Evolutionary conservation across 2,797 vertebrate species (phyloP), one percentile per base, ranked within the genome.

Genomic region (Sebastes matsubarae): DNA sequence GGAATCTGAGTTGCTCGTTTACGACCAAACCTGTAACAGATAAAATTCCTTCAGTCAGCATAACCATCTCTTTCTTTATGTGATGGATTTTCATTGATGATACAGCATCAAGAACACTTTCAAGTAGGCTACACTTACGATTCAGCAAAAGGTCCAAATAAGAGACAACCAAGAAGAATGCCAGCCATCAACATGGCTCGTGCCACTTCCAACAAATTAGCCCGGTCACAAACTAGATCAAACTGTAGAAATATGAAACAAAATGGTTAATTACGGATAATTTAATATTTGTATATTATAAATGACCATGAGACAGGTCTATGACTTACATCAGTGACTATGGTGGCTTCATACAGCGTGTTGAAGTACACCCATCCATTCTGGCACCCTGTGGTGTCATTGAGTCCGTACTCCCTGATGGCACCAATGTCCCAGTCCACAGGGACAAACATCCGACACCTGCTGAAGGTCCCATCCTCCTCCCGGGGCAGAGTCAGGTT

Each of bases 91-190:
- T 46, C 1, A 68, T 29, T 10, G 12, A 67, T 38, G 14, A 10
- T 50, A 32, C 36, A 58, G 34, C 1, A 2, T 30, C 8, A 32
- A 52, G 1, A 58, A 42, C 3, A 24, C 8, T 67, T 22, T 71
- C 4, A 46, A 73, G 29, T 4, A 50, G 18, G 18, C 46, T 18
- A 63, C 12, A 85, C 92, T 90, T 80, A 93, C 90, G 90, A 93
- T 85, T 97, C 96, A 72, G 95, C 95, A 32, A 97, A 81, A 1
- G 96, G 95, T 58, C 97, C 96, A 10, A 97, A 97, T 50, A 96
- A 65, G n/a, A 96, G 54, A 6, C 93, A 81, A 29, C 97, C 96
- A 3, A 89, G 4, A 1, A 97, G 83, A 29, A 97, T 81, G 5
- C 96, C 96, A 1, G 82, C 7, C 96, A 97, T 96, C 73, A 88